Percentiles rank a stretch among this genome's conserved stretches.
These are phyloP conservation scores for Chelon labrosus DNA, from an alignment of 2,797 vertebrate genomes.

Conservation along the genomic window DNA sequence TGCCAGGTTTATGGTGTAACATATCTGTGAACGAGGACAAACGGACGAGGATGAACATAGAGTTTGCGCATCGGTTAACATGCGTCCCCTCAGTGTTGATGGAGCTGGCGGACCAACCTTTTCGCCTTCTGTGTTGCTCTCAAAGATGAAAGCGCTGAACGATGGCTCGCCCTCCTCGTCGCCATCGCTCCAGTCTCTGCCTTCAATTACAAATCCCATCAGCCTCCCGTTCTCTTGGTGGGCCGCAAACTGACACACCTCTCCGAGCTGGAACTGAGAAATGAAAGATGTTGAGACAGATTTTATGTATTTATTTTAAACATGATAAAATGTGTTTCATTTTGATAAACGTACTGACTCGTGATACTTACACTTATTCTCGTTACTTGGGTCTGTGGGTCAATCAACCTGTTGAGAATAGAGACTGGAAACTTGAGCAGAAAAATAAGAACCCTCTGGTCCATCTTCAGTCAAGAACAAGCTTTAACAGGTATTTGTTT, in stretches of 20 bases:
- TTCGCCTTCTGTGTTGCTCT: constrained; percentile 98
- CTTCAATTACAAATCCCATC: constrained; percentile 93
- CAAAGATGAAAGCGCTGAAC: constrained; percentile 92
- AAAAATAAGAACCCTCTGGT: neutral
- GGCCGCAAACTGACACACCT: constrained; percentile 93
- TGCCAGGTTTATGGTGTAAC: constrained; percentile 94
- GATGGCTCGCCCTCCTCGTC: constrained; percentile 84
- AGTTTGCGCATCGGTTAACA: neutral
- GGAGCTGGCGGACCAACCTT: constrained; percentile 85
- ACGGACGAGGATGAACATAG: neutral
- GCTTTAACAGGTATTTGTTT: neutral
- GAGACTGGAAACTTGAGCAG: neutral
- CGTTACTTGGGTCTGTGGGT: constrained; percentile 98
- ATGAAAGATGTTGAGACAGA: neutral
- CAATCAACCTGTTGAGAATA: constrained; percentile 90
- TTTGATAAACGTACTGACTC: neutral
- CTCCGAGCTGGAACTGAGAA: constrained; percentile 91
- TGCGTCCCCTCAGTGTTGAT: neutral
- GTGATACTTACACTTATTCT: constrained; percentile 91
- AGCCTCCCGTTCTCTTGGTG: constrained; percentile 96
- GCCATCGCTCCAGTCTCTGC: constrained; percentile 82
- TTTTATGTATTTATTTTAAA: too few species aligned
- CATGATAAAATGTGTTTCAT: too few species aligned
- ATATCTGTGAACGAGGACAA: constrained; percentile 87
- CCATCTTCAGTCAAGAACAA: neutral